These are phyloP conservation scores for Ormia ochracea DNA, from an alignment of 2,888 invertebrate genomes.

Conservation along the genomic window DNA sequence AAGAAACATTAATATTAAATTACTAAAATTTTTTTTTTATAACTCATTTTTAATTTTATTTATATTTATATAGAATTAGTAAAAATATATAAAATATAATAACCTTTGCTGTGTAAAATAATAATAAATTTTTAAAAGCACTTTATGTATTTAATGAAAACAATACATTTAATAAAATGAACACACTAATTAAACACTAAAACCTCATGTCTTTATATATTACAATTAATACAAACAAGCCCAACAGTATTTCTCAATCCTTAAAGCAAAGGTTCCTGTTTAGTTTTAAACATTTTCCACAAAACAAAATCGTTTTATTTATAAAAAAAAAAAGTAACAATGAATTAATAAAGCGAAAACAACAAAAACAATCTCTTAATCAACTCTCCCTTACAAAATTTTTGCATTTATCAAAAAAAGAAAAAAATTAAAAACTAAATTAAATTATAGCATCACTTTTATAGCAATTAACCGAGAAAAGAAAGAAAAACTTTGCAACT, in stretches of 20 bases:
- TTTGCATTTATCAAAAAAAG: conserved; percentile 52
- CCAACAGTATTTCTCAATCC: conserved; percentile 58
- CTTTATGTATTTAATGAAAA: conserved; percentile 34
- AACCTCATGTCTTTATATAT: conserved; percentile 53
- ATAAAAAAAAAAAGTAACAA: background rate
- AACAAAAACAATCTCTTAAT: conserved; percentile 59
- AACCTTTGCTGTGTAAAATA: conserved; percentile 56
- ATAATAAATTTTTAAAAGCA: conserved; percentile 51
- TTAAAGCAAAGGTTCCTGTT: conserved; percentile 60
- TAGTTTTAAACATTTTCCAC: conserved; percentile 39
- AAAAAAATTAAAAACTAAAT: no score
- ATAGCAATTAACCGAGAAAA: conserved; percentile 63
- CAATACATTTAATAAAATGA: conserved; percentile 2
- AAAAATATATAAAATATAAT: background rate
- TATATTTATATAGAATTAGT: conserved; percentile 6
- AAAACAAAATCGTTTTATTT: background rate
- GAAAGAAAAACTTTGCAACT: conserved; percentile 58
- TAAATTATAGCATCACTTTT: conserved; percentile 66
- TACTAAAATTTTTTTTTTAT: background rate
- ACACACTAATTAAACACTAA: conserved; percentile 48
- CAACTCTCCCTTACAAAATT: conserved; percentile 55
- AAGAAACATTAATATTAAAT: background rate
- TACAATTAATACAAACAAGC: conserved; percentile 23
- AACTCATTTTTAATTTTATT: background rate
- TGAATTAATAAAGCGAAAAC: background rate